Base-by-base conservation (phyloP, 2,888 invertebrate genomes). In the Cecidostiba fungosa region DNA sequence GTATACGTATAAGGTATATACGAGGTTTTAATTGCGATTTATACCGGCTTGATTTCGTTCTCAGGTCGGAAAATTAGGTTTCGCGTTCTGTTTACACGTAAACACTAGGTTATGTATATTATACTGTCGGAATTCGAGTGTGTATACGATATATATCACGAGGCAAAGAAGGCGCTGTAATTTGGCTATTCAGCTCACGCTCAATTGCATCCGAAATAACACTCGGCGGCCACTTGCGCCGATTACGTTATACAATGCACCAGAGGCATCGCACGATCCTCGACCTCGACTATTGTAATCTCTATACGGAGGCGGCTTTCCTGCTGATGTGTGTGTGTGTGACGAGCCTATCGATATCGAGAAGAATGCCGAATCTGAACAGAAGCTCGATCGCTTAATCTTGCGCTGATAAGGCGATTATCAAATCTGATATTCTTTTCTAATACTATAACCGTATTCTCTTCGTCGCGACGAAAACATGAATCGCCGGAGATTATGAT, bases 101-200 rank as follows among this genome's bases (percentile, higher is more conserved):
- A 32, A n/a, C n/a, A n/a, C n/a, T 32, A 32, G 32, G 32, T 32
- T 32, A 32, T 3, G 32, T 32, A n/a, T 32, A 32, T 32, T 32
- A 32, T 3, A 32, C 32, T 32, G 32, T 32, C 32, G 39, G 39
- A 43, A 43, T 43, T 6, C 36, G 36, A 39, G 8, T 8, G 36
- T 6, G 0, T 39, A 39, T 39, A 39, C 0, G 62, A 62, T 62
- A 26, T 23, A 3, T 62, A 4, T 4, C 3, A n/a, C 1, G 26
- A 62, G 62, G 62, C 66, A 66, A 66, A 19, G 32, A 32, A 32
- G 36, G 72, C n/a, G 23, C 39, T 10, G 23, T 29, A 73, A 80
- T 72, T 80, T 26, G 36, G 54, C 80, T 73, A 73, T 73, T 80
- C 72, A 62, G 73, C 73, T 12, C 73, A 26, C 59, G 80, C 73